A percentile compares a stretch with the other conserved stretches of the same genome.
phyloP scores from a whole-genome alignment of 2,797 vertebrate genomes.

The Cyprinella venusta region DNA sequence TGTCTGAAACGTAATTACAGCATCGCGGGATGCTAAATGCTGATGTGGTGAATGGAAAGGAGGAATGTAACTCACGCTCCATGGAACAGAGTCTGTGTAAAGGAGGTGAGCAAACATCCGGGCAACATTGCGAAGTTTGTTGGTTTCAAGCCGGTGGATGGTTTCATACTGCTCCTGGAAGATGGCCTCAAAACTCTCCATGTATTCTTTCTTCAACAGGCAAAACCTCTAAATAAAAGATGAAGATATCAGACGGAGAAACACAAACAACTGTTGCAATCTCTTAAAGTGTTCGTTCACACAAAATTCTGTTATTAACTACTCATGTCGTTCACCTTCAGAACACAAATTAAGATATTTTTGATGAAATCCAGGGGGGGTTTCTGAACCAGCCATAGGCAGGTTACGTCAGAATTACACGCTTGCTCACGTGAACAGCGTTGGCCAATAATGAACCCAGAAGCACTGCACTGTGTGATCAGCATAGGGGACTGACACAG shows the following conservation, averaged over 20 bases:
- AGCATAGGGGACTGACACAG: too few species aligned
- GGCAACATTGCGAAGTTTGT: conserved; percentile 97
- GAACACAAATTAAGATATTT: too few species aligned
- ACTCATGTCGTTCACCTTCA: too few species aligned
- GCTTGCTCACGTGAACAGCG: too few species aligned
- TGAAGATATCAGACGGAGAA: conserved; percentile 26
- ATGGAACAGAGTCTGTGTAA: conserved; percentile 95
- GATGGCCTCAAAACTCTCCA: conserved; percentile 97
- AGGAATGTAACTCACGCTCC: conserved; percentile 88
- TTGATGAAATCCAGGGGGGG: too few species aligned
- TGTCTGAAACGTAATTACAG: conserved; percentile 5
- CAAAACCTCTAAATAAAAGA: conserved; percentile 87
- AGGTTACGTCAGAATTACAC: too few species aligned
- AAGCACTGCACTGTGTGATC: too few species aligned
- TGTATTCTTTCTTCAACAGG: conserved; percentile 96
- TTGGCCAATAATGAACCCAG: too few species aligned
- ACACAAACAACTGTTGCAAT: conserved; percentile 10
- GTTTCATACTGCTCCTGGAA: conserved; percentile 97
- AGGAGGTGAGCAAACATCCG: conserved; percentile 97
- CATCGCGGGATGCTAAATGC: neutral
- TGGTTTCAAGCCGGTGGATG: conserved; percentile 97
- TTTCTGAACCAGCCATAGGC: too few species aligned
- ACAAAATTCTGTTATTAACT: too few species aligned
- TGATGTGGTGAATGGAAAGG: conserved; percentile 8
- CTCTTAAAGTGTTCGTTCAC: too few species aligned